Percentiles rank a stretch among this genome's conserved stretches.
phyloP scores from a whole-genome alignment of 2,888 invertebrate species.

The Microchrysa polita region DNA sequence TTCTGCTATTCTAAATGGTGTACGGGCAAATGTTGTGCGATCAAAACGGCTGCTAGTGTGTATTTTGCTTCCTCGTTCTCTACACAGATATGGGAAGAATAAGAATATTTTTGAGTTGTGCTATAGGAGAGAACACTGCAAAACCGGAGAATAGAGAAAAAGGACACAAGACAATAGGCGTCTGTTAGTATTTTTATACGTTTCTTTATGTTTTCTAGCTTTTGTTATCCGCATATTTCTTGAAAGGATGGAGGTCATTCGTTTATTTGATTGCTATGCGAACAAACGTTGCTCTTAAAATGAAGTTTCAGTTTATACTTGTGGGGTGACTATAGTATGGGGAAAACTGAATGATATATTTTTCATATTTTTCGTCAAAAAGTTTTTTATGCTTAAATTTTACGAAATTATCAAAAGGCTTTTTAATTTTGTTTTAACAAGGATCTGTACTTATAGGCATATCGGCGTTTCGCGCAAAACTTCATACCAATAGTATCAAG shows the following conservation, averaged over 20 bases:
- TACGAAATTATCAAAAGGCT: no score
- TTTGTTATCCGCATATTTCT: constrained; percentile 7
- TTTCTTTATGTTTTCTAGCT: background rate
- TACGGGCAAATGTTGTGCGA: constrained; percentile 3
- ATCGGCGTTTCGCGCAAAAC: no score
- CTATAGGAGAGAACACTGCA: background rate
- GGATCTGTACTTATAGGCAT: no score
- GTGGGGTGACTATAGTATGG: no score
- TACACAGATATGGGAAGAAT: no score
- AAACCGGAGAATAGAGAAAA: background rate
- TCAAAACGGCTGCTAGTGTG: constrained; percentile 1
- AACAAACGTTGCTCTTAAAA: background rate
- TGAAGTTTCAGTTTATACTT: no score
- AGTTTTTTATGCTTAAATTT: no score
- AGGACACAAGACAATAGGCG: constrained; percentile 1
- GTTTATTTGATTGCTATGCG: background rate
- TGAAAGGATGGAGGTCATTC: background rate
- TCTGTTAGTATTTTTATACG: constrained; percentile 5
- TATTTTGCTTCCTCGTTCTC: constrained; percentile 22
- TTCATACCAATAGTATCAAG: no score
- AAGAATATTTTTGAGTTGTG: background rate
- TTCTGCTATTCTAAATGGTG: background rate
- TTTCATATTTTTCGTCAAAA: no score
- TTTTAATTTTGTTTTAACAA: no score
- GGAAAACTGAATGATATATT: no score